Base-by-base conservation (phyloP, 2,113 vertebrate genomes). In the Entomyzon cyanotis region DNA sequence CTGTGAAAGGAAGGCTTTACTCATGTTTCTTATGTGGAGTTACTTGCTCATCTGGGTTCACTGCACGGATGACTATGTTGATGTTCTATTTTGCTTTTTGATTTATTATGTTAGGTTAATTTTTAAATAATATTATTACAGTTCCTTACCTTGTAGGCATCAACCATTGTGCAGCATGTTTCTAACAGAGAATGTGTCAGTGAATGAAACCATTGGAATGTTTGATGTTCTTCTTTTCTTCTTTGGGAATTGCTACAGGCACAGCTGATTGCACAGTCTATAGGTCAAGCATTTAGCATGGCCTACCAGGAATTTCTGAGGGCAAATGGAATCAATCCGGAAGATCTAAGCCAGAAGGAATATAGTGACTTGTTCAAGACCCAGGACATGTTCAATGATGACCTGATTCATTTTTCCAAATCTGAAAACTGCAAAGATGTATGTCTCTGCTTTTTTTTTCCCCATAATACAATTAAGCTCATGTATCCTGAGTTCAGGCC, bases 351-450 rank as follows among this genome's bases (percentile, higher is more conserved):
- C 97, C 99, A 99, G 97, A 99, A 99, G 96, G 99, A 99, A 90
- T 99, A 99, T 87, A 99, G 98, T 16, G 99, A 99, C 97, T 97
- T 99, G 84, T 98, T 99, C 84, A 99, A 99, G 95, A 99, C 98
- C 67, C 99, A 99, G 94, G 99, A 99, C 97, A 99, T 99, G 99
- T 99, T 99, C 98, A 99, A 99, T 11, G 99, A 99, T 19, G 99
- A 99, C 96, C 98, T 99, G 78, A 98, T 99, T 95, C 99, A 99
- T 96, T 99, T 99, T 93, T 99, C 99, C 86, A 99, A 99, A 95
- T 99, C 99, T 6, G 99, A 99, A 95, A 99, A 99, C 98, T 99
- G 99, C 97, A 99, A 99, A 98, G 99, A 99, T 62, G 99, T 99
- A 95, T 77, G 99, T 84, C 18, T 31, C 37, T 39, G 73, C 30